Evolutionary conservation across 1,140 invertebrate species (phyloP).

Genomic region (Leptopilina boulardi): DNA sequence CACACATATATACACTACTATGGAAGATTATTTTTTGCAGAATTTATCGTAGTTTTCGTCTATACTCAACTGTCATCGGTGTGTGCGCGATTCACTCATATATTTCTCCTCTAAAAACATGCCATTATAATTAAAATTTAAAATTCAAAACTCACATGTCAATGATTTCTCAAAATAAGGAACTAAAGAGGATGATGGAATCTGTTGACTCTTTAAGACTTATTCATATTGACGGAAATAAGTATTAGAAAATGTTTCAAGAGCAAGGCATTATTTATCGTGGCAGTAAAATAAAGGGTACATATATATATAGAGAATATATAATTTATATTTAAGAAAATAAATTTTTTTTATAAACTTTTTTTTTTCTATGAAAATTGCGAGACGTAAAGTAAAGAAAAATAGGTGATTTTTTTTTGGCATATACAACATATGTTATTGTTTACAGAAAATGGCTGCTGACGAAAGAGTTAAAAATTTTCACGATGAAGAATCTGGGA

Average conservation of each 20-base stretch:
- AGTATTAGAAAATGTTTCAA: constrained; percentile 1
- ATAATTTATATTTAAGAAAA: neutral
- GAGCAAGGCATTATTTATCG: constrained; percentile 6
- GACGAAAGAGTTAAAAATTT: constrained; percentile 73
- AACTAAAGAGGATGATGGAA: neutral
- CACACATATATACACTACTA: neutral
- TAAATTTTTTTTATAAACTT: too few relatives aligned
- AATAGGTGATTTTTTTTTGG: too few relatives aligned
- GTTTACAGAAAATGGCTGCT: constrained; percentile 67
- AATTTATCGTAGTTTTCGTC: neutral
- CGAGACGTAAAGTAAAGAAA: too few relatives aligned
- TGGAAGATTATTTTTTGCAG: constrained; percentile 3
- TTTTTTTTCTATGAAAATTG: too few relatives aligned
- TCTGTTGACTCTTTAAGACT: neutral
- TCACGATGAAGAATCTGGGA: constrained; percentile 66
- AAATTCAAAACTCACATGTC: too few relatives aligned
- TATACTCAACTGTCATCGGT: neutral
- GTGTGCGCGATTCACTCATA: neutral
- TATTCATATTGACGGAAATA: neutral
- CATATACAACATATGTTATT: too few relatives aligned
- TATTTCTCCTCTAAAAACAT: neutral
- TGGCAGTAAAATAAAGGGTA: constrained; percentile 26
- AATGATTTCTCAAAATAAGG: neutral
- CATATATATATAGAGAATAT: neutral
- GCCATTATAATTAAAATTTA: neutral